These are phyloP conservation scores for Apomyelois bistriatella DNA, from an alignment of 2,888 invertebrate genomes.

Conservation along the genomic window DNA sequence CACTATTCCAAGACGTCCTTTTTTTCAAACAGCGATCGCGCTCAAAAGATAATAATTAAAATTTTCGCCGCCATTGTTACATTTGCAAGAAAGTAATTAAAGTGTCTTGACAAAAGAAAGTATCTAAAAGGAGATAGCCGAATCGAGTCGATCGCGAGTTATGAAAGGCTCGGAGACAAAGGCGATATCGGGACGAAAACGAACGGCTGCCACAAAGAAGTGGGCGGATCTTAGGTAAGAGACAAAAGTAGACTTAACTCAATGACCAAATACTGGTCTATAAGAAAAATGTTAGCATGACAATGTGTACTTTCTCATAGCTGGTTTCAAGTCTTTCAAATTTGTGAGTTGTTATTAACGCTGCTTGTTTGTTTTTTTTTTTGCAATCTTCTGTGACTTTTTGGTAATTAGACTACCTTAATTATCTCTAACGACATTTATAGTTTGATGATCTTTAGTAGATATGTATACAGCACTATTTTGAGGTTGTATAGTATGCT, in stretches of 20 bases:
- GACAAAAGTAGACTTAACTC: neutral
- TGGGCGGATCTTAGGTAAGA: neutral
- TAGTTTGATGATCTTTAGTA: no score
- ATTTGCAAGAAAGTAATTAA: constrained; percentile 9
- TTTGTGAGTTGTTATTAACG: no score
- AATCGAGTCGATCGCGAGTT: constrained; percentile 14
- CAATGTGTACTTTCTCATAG: no score
- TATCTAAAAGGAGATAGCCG: constrained; percentile 9
- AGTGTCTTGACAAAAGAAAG: constrained; percentile 9
- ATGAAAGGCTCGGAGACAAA: constrained; percentile 13
- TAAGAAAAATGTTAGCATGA: no score
- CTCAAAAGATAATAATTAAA: neutral
- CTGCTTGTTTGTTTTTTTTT: no score
- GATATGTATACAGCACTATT: no score
- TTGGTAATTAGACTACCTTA: no score
- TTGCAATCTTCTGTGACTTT: no score
- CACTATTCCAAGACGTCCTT: no score
- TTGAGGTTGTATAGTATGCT: no score
- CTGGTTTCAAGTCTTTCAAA: no score
- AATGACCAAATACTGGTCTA: neutral
- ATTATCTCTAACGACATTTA: no score
- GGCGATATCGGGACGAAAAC: neutral
- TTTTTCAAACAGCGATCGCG: neutral
- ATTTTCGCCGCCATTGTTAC: neutral
- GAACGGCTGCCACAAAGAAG: neutral